A percentile compares a stretch with the other conserved stretches of the same genome.
Evolutionary conservation across 2,888 invertebrate genomes (phyloP).

Genomic region (Panopea generosa): DNA sequence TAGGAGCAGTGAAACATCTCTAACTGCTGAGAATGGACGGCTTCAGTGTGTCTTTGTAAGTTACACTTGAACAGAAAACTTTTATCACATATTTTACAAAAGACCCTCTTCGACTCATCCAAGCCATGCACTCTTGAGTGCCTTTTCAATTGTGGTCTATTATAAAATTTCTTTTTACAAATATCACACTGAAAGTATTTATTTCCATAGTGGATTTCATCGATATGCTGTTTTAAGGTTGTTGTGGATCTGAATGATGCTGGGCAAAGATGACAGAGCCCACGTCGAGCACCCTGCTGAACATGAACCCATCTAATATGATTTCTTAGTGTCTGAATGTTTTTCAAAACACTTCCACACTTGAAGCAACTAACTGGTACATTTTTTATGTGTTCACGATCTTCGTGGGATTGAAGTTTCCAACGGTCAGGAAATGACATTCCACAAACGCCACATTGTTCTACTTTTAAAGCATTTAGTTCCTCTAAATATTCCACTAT

Average conservation of each 20-base stretch:
- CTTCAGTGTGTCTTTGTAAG: constrained; percentile 69
- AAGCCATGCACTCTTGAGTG: constrained; percentile 69
- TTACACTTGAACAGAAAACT: constrained; percentile 74
- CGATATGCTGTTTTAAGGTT: constrained; percentile 72
- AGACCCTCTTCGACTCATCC: constrained; percentile 60
- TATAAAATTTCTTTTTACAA: constrained; percentile 71
- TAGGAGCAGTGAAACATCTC: constrained; percentile 77
- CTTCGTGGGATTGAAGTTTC: constrained; percentile 61
- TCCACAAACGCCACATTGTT: constrained; percentile 62
- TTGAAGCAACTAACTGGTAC: constrained; percentile 48
- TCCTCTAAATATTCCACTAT: constrained; percentile 63
- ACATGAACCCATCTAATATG: constrained; percentile 68
- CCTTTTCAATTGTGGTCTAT: constrained; percentile 67
- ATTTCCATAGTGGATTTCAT: constrained; percentile 70
- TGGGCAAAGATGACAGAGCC: constrained; percentile 69
- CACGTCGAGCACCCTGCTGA: constrained; percentile 24
- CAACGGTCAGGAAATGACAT: constrained; percentile 53
- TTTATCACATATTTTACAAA: constrained; percentile 70
- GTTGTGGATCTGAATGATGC: constrained; percentile 69
- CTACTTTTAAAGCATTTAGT: constrained; percentile 57
- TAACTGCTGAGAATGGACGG: constrained; percentile 67
- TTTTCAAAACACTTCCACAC: constrained; percentile 68
- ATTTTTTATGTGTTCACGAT: constrained; percentile 53
- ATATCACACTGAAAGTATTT: constrained; percentile 61
- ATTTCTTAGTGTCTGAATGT: constrained; percentile 61